Evolutionary conservation across 1,140 invertebrate genomes (phyloP), one percentile per base, ranked within the genome.

Genomic region (Agrypnia vestita): DNA sequence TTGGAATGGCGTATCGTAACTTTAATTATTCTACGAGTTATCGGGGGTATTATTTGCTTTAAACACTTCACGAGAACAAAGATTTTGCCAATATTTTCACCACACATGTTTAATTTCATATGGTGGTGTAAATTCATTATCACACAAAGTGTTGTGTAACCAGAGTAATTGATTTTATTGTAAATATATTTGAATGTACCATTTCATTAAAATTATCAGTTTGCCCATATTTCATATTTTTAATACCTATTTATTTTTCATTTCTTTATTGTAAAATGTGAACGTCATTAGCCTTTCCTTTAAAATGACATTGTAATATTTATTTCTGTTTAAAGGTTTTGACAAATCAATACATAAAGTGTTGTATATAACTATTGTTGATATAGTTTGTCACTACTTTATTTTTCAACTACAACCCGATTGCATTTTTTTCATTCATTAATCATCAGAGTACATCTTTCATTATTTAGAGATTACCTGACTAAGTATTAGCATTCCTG

Each of bases 181-280:
- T 67, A 67, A 67, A 67, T 67, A 67, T 67, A 43, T 44, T 67
- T 15, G 10, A 43, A 67, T 47, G 62, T 67, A 67, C 13, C 35
- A 47, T 67, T 67, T 67, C 53, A 56, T 67, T 35, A 4, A n/a
- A 43, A 17, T 44, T 15, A 67, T 43, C 0, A 56, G 13, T 4
- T 13, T 25, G 44, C n/a, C 35, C 62, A 44, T 67, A 35, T 46
- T 67, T 44, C 35, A 13, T 67, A 43, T 43, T 67, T 67, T 67
- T 67, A 10, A 15, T 67, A 67, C 17, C 10, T 67, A 67, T 44
- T 64, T 64, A 64, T 35, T 64, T 64, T 25, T 59, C 55, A 59
- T 59, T 15, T 59, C 15, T 59, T 35, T 35, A 35, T 35, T 35
- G 25, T 35, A 35, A 35, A 35, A 35, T 21, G 55, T 59, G 55